Conservation (phyloP, 2,888 invertebrate species). For the Rhynchonema sp. region DNA sequence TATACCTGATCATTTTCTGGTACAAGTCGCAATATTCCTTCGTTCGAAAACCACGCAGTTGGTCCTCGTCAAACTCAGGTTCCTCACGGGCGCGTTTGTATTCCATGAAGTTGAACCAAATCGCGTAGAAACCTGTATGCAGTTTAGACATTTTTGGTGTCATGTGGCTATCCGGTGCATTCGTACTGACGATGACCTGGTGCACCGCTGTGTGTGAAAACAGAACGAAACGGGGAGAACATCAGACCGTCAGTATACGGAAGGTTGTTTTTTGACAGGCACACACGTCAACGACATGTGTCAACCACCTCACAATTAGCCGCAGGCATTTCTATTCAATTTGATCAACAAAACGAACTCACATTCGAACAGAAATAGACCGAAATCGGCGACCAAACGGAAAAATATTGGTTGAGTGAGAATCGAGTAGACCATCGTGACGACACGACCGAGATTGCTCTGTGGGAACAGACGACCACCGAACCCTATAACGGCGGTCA, state of each 20-base stretch:
- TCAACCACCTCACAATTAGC: background rate
- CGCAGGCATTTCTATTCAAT: too few relatives aligned
- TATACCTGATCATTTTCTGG: too few relatives aligned
- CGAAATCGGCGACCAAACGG: background rate
- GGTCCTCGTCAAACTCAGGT: background rate
- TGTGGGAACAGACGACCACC: background rate
- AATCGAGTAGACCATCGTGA: background rate
- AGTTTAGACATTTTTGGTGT: too few relatives aligned
- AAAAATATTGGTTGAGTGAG: background rate
- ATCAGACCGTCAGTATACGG: too few relatives aligned
- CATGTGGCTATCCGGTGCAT: too few relatives aligned
- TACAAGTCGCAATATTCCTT: background rate
- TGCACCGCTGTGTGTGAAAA: too few relatives aligned
- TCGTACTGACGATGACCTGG: too few relatives aligned
- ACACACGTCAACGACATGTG: too few relatives aligned
- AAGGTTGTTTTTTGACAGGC: too few relatives aligned
- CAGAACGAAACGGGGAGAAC: too few relatives aligned
- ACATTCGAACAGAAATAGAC: background rate
- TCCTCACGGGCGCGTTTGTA: too few relatives aligned
- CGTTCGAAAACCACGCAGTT: background rate
- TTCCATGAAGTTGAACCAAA: background rate
- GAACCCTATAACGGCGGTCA: background rate
- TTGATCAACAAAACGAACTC: too few relatives aligned
- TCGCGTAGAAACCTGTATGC: background rate
- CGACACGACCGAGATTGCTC: background rate